phyloP scores from a whole-genome alignment of 2,797 vertebrate species.

The Trachurus trachurus region DNA sequence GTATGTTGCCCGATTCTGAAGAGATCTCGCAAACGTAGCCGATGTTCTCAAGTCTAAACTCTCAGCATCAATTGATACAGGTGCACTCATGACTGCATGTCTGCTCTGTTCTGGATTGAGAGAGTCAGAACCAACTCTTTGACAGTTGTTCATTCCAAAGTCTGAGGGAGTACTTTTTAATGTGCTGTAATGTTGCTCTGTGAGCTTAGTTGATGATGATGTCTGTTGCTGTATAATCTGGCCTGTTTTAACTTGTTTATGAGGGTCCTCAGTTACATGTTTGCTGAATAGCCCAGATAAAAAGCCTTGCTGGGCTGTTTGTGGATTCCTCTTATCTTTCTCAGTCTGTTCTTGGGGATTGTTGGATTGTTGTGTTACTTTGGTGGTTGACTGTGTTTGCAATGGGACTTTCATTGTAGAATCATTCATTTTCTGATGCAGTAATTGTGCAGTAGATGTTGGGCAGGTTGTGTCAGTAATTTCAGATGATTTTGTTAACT shows the following conservation, averaged over 20 bases:
- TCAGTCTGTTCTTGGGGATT: conserved; percentile 66
- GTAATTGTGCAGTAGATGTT: conserved; percentile 46
- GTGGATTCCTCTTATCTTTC: conserved; percentile 69
- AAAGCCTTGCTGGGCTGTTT: conserved; percentile 78
- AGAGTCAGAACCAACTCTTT: conserved; percentile 64
- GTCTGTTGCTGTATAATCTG: conserved; percentile 45
- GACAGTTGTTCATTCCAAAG: conserved; percentile 68
- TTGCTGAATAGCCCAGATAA: conserved; percentile 88
- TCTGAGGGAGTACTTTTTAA: conserved; percentile 48
- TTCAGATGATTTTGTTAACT: conserved; percentile 78
- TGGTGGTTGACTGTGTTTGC: conserved; percentile 51
- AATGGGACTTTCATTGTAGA: conserved; percentile 35
- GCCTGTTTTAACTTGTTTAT: conserved; percentile 66
- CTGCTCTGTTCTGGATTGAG: conserved; percentile 76
- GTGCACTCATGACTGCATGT: conserved; percentile 54
- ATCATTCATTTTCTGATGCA: conserved; percentile 46
- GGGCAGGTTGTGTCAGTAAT: conserved; percentile 57
- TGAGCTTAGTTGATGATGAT: conserved; percentile 25
- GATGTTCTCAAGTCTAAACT: conserved; percentile 87
- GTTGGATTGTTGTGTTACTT: conserved; percentile 38
- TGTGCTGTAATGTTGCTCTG: conserved; percentile 39
- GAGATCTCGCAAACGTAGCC: conserved; percentile 79
- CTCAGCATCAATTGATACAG: conserved; percentile 72
- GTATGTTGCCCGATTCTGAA: conserved; percentile 70
- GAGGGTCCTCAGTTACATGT: conserved; percentile 77